Base-by-base conservation (phyloP, 1,140 invertebrate species). In the Gonatopus flavifemur region DNA sequence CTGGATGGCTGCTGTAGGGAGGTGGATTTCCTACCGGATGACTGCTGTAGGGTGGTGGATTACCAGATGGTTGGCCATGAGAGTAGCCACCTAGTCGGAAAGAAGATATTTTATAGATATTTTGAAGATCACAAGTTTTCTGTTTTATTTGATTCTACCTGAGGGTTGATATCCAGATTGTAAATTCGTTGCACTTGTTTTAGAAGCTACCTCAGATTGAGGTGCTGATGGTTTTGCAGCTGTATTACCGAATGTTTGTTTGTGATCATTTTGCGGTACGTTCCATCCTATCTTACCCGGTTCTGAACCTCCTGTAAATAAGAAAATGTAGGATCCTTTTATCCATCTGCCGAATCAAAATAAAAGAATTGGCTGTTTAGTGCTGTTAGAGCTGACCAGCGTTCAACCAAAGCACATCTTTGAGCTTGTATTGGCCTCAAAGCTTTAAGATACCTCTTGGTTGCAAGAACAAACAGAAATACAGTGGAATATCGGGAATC, bases 271-370 rank as follows among this genome's bases (percentile, higher is more conserved):
- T 39, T 49, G 49, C 12, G 45, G 69, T 16, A 72, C 59, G 5
- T 73, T 76, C 74, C 74, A 77, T 50, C 73, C 73, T 63, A 72
- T 60, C 38, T 61, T 64, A 53, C 55, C 53, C 28, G 67, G 61
- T 18, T 57, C 64, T n/a, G 69, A 66, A 13, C 60, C 70, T 57
- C 60, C 70, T 57, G 3, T 6, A 9, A 8, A 13, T 25, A n/a
- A 19, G 16, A 28, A 21, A 13, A 21, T 10, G 31, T 28, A 25
- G 24, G 8, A n/a, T n/a, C n/a, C n/a, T n/a, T 10, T 15, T 20
- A 28, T 13, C 16, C 18, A n/a, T 25, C 2, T 12, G 5, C 1
- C n/a, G 18, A 15, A 16, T 33, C 19, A 33, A 43, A 38, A 2
- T 4, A 33, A 49, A 49, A n/a, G n/a, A n/a, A n/a, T n/a, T n/a